Base-by-base conservation (phyloP, 2,113 vertebrate genomes). In the Puma concolor region DNA sequence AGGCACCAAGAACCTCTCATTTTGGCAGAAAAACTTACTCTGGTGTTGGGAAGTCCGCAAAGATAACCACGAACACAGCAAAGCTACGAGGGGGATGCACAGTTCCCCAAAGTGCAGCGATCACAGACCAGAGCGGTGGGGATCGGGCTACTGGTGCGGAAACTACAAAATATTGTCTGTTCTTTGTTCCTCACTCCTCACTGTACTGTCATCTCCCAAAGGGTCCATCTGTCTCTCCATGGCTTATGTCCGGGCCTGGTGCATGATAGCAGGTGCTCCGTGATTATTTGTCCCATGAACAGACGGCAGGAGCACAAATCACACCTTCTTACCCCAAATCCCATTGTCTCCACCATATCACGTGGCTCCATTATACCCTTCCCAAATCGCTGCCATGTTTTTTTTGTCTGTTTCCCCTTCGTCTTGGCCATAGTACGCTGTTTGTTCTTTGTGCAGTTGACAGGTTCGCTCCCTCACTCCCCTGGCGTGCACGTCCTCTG, bases 381-480 rank as follows among this genome's bases (percentile, higher is more conserved):
- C 84, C 25, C 29, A 57, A 80, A 48, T 72, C 48, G 27, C 4
- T 80, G 54, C 81, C 25, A 7, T 66, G 41, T 17, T 31, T 4
- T 12, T 64, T 64, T 64, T 64, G 27, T n/a, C 9, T 79, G 71
- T 19, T 54, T 14, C 36, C 7, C 64, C 23, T 25, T 90, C 10
- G 38, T 81, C 63, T 71, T 63, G 88, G 52, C 81, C 57, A 88
- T 31, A n/a, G 31, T 31, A 27, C 31, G 54, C 36, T 94, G 19
- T 88, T 33, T 96, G 93, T 94, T 63, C 74, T 93, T 71, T 79
- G 36, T 79, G n/a, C 86, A 71, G 4, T 7, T 85, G 88, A 85
- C 88, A 79, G 60, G 25, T 41, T 71, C 60, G 23, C 57, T 25
- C 33, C 33, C n/a, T 77, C 17, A 38, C 41, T 79, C n/a, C 29